Evolutionary conservation across 2,797 vertebrate genomes (phyloP).

Genomic region (Acanthiza pusilla): DNA sequence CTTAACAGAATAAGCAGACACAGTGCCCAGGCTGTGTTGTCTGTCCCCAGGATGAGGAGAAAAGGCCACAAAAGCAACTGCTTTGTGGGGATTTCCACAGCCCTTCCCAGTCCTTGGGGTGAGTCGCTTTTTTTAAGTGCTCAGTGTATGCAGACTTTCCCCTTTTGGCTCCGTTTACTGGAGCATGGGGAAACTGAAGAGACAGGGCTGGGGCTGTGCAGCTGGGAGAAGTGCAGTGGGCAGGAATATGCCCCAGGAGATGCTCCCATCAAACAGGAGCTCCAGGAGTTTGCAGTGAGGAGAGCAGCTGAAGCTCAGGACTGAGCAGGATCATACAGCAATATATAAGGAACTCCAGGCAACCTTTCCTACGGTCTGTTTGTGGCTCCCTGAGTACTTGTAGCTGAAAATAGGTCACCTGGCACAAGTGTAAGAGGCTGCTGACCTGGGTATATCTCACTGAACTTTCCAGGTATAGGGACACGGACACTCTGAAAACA

Average conservation of each 20-base stretch:
- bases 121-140: fast-evolving
- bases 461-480: neutral
- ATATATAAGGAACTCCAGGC: fast-evolving
- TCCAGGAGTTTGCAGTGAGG: neutral
- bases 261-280: neutral
- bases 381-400: neutral
- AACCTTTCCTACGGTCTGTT: fast-evolving
- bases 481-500: neutral
- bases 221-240: neutral
- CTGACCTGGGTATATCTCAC: neutral
- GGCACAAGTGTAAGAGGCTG: neutral
- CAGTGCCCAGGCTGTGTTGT: neutral
- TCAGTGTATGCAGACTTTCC: neutral
- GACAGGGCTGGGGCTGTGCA: neutral
- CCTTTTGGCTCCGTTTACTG: neutral
- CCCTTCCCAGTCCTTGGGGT: neutral
- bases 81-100: neutral
- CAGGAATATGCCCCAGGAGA: neutral
- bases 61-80: neutral
- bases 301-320: neutral
- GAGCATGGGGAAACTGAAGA: neutral
- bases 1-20: neutral
- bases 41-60: neutral
- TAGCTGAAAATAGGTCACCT: neutral
- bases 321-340: fast-evolving